Evolutionary conservation across 2,113 vertebrate genomes (phyloP).

Genomic region (Phyllopteryx taeniolatus): DNA sequence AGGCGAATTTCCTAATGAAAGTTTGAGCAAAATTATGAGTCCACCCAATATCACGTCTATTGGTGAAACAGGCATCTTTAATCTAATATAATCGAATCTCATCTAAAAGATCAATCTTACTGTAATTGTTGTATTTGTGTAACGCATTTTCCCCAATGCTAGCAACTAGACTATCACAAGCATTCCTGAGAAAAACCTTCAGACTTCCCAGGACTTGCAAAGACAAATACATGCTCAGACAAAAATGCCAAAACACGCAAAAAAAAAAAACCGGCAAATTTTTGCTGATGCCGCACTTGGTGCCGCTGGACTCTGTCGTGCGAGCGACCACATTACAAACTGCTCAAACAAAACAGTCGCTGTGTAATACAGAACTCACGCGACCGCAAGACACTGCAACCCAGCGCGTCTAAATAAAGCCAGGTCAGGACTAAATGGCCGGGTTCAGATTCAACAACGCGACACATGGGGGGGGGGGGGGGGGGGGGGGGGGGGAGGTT

Average conservation of each 20-base stretch:
- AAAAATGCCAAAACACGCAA: constrained; percentile 20
- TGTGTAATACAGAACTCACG: constrained; percentile 51
- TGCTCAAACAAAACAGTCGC: constrained; percentile 53
- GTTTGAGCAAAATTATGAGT: too few species aligned
- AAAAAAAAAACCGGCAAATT: background rate
- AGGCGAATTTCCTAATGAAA: too few species aligned
- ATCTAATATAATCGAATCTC: too few species aligned
- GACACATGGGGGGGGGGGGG: constrained; percentile 23
- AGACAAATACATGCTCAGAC: background rate
- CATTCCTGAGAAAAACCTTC: constrained; percentile 11
- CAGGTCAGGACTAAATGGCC: constrained; percentile 31
- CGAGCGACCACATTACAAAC: constrained; percentile 64
- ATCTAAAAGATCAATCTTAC: too few species aligned
- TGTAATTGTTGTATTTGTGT: too few species aligned
- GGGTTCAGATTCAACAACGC: constrained; percentile 44
- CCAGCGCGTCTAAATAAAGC: constrained; percentile 54
- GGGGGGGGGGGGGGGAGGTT: constrained; percentile 23
- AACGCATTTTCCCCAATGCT: too few species aligned
- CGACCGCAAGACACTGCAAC: constrained; percentile 53
- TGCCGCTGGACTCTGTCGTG: constrained; percentile 41
- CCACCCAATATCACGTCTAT: too few species aligned
- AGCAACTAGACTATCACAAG: constrained; percentile 38
- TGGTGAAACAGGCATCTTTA: too few species aligned
- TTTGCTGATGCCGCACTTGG: constrained; percentile 2
- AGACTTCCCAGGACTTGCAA: constrained; percentile 33